Conservation (phyloP, 2,797 vertebrate genomes). For the Crypturellus tataupa region DNA sequence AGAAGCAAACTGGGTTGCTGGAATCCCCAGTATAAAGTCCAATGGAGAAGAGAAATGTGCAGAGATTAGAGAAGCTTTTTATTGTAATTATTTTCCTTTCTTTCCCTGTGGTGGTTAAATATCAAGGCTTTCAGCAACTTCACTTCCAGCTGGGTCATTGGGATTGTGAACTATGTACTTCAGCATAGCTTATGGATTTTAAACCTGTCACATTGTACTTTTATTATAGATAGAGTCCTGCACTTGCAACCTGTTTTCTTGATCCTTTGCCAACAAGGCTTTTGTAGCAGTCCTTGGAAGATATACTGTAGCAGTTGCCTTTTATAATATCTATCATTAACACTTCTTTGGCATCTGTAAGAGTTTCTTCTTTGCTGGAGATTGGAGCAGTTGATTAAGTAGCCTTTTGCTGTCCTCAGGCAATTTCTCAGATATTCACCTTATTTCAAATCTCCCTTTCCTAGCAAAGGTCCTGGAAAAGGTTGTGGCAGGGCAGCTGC, state of each 20-base stretch:
- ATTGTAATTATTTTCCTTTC: too few relatives aligned
- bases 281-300: constrained; percentile 70
- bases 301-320: constrained; percentile 60
- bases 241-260: constrained; percentile 73
- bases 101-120: constrained; percentile 19
- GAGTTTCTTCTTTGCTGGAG: constrained; percentile 68
- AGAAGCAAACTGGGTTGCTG: background rate
- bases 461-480: constrained; percentile 65
- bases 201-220: constrained; percentile 66
- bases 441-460: constrained; percentile 71
- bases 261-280: constrained; percentile 73
- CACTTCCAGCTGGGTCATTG: constrained; percentile 41
- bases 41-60: background rate
- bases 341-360: constrained; percentile 69
- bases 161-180: constrained; percentile 68
- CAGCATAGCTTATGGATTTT: constrained; percentile 62
- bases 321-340: constrained; percentile 75
- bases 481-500: constrained; percentile 70
- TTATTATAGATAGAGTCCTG: constrained; percentile 58
- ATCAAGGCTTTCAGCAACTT: constrained; percentile 41
- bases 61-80: background rate
- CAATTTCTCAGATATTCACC: constrained; percentile 69
- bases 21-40: background rate
- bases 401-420: constrained; percentile 62
- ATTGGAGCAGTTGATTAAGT: constrained; percentile 76